phyloP scores from a whole-genome alignment of 1,140 invertebrate genomes.

The Riptortus pedestris region DNA sequence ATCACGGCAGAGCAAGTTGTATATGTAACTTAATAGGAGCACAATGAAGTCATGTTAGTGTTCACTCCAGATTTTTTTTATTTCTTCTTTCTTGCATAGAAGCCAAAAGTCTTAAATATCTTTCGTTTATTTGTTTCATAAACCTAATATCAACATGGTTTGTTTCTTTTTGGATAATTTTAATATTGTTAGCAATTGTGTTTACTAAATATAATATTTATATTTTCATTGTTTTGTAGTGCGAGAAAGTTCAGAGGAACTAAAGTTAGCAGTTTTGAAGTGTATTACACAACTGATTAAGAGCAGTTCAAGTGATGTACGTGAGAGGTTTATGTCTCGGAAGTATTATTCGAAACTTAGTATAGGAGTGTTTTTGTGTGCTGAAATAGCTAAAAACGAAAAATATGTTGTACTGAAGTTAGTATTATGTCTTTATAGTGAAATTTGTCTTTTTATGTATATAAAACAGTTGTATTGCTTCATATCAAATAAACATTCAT shows the following conservation, averaged over 20 bases:
- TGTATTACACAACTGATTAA: conserved; percentile 43
- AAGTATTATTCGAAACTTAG: conserved; percentile 44
- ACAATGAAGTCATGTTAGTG: no score
- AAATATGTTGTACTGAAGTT: conserved; percentile 46
- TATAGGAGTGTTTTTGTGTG: conserved; percentile 46
- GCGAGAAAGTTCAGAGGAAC: conserved; percentile 44
- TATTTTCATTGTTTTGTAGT: conserved; percentile 35
- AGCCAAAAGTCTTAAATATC: no score
- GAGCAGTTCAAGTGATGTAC: conserved; percentile 34
- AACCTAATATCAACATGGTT: no score
- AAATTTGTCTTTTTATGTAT: conserved; percentile 28
- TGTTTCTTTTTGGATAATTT: no score
- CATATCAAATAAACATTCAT: conserved; percentile 21
- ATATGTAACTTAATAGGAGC: no score
- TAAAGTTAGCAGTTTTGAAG: conserved; percentile 45
- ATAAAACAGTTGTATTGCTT: background rate
- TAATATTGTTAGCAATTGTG: no score
- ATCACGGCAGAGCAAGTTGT: no score
- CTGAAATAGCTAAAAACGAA: conserved; percentile 48
- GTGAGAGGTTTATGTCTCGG: conserved; percentile 39
- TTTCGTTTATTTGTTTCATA: no score
- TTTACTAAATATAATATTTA: no score
- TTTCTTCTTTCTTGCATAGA: no score
- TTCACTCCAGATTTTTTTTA: no score
- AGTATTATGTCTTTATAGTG: conserved; percentile 24